Conservation (phyloP, 2,113 vertebrate genomes). For the Alethe diademata region DNA sequence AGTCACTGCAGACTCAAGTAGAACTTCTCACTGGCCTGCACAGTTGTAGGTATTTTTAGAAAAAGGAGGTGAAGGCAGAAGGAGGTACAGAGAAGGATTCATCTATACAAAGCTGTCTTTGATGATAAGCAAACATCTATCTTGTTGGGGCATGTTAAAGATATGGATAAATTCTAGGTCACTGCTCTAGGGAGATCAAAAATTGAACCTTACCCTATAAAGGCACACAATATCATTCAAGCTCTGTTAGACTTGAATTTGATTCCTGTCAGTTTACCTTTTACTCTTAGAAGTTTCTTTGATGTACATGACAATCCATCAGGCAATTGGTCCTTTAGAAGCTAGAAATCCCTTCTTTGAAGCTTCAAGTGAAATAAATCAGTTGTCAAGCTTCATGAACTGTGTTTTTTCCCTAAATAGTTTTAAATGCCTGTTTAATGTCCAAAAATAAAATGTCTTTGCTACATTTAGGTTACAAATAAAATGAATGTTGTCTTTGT, state of each 20-base stretch:
- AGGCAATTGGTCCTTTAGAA: conserved; percentile 22
- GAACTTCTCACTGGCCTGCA: not conserved
- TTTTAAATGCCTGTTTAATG: conserved; percentile 40
- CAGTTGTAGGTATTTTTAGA: not conserved
- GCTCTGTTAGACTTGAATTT: conserved; percentile 2
- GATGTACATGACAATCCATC: conserved; percentile 53
- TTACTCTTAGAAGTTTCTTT: conserved; percentile 40
- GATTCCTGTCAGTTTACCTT: conserved; percentile 60
- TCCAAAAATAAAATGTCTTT: conserved; percentile 34
- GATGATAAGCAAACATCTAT: conserved; percentile 47
- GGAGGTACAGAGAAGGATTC: not conserved
- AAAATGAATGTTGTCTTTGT: not conserved
- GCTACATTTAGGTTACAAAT: not conserved
- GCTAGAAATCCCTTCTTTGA: conserved; percentile 59
- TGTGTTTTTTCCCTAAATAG: not conserved
- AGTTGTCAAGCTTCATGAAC: conserved; percentile 34
- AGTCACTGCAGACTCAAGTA: not conserved
- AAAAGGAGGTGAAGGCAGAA: not conserved
- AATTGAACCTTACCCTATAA: conserved; percentile 23
- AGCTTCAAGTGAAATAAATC: conserved; percentile 57
- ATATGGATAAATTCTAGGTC: conserved; percentile 36
- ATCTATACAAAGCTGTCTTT: conserved; percentile 35
- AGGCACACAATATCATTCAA: conserved; percentile 17
- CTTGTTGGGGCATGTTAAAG: conserved; percentile 12
- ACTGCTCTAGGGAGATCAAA: conserved; percentile 39